phyloP scores from a whole-genome alignment of 2,888 invertebrate species.

The Hartigia nigra region DNA sequence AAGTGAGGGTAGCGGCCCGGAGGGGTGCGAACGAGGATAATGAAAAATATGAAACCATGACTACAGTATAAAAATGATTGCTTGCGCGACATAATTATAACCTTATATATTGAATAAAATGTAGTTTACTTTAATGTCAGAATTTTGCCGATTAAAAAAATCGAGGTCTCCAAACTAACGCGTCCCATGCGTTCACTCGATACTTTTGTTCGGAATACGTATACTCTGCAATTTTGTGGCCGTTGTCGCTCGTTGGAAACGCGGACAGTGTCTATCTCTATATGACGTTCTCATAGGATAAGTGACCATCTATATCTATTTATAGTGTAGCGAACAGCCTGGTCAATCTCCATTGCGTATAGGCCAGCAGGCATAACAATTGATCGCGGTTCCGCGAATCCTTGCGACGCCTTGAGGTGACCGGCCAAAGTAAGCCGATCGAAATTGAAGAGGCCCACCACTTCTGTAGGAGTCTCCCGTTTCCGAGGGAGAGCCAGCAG shows the following conservation, averaged over 20 bases:
- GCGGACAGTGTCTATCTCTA: neutral
- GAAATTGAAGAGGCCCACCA: neutral
- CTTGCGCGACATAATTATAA: neutral
- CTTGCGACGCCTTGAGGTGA: neutral
- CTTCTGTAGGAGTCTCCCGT: neutral
- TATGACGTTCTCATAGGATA: neutral
- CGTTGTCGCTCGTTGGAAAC: neutral
- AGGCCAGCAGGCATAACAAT: neutral
- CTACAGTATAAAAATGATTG: neutral
- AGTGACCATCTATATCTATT: neutral
- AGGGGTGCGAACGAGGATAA: conserved; percentile 11
- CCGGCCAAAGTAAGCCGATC: neutral
- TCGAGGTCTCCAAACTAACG: neutral
- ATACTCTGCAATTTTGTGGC: neutral
- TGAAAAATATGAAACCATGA: neutral
- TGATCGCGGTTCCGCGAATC: neutral
- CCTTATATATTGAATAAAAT: neutral
- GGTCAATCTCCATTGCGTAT: neutral
- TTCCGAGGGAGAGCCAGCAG: conserved; percentile 9
- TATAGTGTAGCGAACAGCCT: neutral
- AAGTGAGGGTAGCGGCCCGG: neutral
- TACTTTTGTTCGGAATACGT: neutral
- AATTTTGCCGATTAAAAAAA: neutral
- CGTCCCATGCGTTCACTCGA: neutral
- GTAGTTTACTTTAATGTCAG: neutral